Evolutionary conservation across 2,888 invertebrate species (phyloP), one percentile per base, ranked within the genome.

Genomic region (Bhutanitis thaidina): DNA sequence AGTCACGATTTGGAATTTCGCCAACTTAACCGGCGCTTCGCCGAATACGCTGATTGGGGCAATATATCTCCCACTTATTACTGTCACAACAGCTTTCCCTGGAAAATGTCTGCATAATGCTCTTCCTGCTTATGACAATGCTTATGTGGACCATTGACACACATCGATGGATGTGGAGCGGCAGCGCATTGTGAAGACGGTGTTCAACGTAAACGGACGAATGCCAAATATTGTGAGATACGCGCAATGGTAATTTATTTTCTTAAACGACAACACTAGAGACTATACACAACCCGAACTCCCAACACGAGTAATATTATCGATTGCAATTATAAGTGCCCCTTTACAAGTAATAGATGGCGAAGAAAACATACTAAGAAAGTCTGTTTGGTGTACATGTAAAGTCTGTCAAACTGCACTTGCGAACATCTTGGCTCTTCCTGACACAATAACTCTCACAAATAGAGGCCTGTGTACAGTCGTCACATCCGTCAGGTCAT

Each of bases 11-110:
- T 52, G 52, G 47, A 43, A 12, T 4, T 16, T 0, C 3, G 81
- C 81, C 81, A 82, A 67, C 63, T 64, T 51, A 61, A 63, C 41
- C 49, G 59, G 57, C 52, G 55, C 57, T 64, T 62, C 59, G 38
- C 7, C 34, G 41, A 48, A 56, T 40, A 46, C 29, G 43, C 47
- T 32, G 41, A 52, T 47, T 52, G 37, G 16, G 52, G 54, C 56
- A 54, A 54, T 59, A 55, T 55, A 57, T 59, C 57, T 52, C 50
- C 52, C 56, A 54, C 58, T 57, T 53, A 46, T 43, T 40, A 37
- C 49, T 59, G 61, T 59, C 61, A 59, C 58, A 64, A 60, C 56
- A 49, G 43, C 63, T 61, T 65, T 64, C 62, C 61, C 57, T 56
- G 56, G 57, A 64, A 62, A 37, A 49, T 37, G 35, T 53, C 43